Conservation (phyloP, 2,888 invertebrate species). For the Eupithecia subumbrata region DNA sequence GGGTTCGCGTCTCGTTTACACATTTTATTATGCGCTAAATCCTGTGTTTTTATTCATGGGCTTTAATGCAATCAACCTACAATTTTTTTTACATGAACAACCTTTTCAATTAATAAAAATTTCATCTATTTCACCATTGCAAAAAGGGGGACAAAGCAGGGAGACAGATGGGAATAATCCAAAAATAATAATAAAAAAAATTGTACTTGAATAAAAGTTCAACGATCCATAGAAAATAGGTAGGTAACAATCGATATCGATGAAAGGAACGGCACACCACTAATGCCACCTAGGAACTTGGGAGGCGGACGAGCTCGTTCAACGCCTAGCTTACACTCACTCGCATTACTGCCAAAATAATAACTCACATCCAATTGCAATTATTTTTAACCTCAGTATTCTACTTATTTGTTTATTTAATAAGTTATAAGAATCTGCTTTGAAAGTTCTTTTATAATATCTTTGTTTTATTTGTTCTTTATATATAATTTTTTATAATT, state of each 20-base stretch:
- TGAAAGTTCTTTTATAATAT: not conserved
- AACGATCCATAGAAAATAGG: not conserved
- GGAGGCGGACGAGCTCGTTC: slow-evolving; percentile 37
- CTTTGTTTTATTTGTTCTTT: not conserved
- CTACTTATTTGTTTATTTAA: not conserved
- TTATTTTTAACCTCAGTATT: not conserved
- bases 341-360: slow-evolving; percentile 28
- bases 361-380: slow-evolving; percentile 16
- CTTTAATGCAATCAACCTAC: too few species aligned
- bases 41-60: not conserved
- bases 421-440: not conserved
- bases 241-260: slow-evolving; percentile 23
- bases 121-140: too few species aligned
- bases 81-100: too few species aligned
- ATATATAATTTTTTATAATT: not conserved
- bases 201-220: not conserved
- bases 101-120: too few species aligned
- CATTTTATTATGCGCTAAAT: not conserved
- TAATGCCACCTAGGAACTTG: slow-evolving; percentile 34
- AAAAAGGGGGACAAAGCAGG: too few species aligned
- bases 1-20: not conserved
- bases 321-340: slow-evolving; percentile 36
- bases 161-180: too few species aligned
- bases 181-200: not conserved
- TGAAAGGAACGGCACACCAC: slow-evolving; percentile 21